These are phyloP conservation scores for Petrocephalus sullivani DNA, from an alignment of 2,797 vertebrate genomes.

Conservation along the genomic window DNA sequence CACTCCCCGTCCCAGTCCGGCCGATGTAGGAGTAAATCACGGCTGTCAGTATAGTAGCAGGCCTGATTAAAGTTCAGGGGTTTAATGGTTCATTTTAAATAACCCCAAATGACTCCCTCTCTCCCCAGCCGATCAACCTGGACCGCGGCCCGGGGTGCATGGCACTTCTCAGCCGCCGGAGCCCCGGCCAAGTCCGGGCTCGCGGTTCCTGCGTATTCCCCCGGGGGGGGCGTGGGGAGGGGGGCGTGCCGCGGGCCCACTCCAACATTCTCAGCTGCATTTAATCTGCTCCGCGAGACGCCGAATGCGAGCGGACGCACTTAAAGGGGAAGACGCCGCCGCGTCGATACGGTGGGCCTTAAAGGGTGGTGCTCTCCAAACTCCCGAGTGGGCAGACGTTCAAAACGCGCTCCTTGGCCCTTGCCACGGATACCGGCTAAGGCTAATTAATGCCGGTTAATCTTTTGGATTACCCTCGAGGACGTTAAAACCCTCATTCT, in stretches of 20 bases:
- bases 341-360: slow-evolving; percentile 75
- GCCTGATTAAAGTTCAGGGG: slow-evolving; percentile 96
- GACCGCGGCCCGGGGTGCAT: slow-evolving; percentile 83
- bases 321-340: slow-evolving; percentile 63
- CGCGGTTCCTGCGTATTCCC: slow-evolving; percentile 98
- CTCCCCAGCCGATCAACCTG: slow-evolving; percentile 88
- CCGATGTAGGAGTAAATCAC: slow-evolving; percentile 78
- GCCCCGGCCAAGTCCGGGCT: slow-evolving; percentile 82
- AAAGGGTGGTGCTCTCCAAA: slow-evolving; percentile 83
- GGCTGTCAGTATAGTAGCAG: slow-evolving; percentile 85
- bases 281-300: slow-evolving; percentile 99
- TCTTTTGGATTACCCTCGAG: slow-evolving; percentile 99
- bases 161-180: slow-evolving; percentile 82
- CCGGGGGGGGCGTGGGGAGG: slow-evolving; percentile 55
- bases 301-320: slow-evolving; percentile 90
- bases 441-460: slow-evolving; percentile 99
- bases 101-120: slow-evolving; percentile 82
- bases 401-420: slow-evolving; percentile 65
- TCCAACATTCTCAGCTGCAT: slow-evolving; percentile 99
- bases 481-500: slow-evolving; percentile 99
- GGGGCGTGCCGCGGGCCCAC: slow-evolving; percentile 75
- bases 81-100: slow-evolving; percentile 98
- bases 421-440: slow-evolving; percentile 73
- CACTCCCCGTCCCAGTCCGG: slow-evolving; percentile 65
- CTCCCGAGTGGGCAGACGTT: slow-evolving; percentile 82